Evolutionary conservation across 2,888 invertebrate species (phyloP).

Genomic region (Melinopterus prodromus): DNA sequence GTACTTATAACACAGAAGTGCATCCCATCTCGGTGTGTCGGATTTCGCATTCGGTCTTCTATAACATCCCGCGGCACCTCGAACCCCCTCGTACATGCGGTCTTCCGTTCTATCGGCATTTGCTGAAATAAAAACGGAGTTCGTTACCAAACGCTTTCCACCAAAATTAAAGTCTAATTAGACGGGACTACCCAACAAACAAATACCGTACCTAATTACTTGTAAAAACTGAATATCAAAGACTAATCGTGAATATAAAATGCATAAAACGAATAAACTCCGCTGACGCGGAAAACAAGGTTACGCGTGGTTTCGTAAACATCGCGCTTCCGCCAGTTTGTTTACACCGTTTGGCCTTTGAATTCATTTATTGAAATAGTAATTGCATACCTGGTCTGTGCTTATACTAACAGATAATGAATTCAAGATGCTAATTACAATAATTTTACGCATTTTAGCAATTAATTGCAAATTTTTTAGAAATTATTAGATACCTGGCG

Average conservation of each 20-base stretch:
- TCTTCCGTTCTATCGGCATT: constrained; percentile 73
- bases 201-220: neutral
- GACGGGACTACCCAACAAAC: neutral
- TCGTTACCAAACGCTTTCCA: neutral
- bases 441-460: too few relatives aligned
- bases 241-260: too few relatives aligned
- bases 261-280: neutral
- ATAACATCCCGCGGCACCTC: constrained; percentile 82
- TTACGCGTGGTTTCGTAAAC: too few relatives aligned
- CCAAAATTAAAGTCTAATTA: neutral
- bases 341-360: too few relatives aligned
- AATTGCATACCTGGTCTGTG: too few relatives aligned
- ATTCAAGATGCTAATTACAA: too few relatives aligned
- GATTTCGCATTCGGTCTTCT: constrained; percentile 91
- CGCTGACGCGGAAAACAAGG: neutral
- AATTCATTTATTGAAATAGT: too few relatives aligned
- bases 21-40: constrained; percentile 96
- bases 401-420: too few relatives aligned
- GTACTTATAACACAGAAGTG: constrained; percentile 75
- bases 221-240: neutral
- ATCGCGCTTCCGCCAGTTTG: too few relatives aligned
- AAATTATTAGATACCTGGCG: too few relatives aligned
- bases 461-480: too few relatives aligned
- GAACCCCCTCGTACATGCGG: constrained; percentile 80
- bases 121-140: constrained; percentile 54